Percentiles rank a stretch among this genome's conserved stretches.
These are phyloP conservation scores for Vultur gryphus DNA, from an alignment of 2,797 vertebrate species.

Conservation along the genomic window DNA sequence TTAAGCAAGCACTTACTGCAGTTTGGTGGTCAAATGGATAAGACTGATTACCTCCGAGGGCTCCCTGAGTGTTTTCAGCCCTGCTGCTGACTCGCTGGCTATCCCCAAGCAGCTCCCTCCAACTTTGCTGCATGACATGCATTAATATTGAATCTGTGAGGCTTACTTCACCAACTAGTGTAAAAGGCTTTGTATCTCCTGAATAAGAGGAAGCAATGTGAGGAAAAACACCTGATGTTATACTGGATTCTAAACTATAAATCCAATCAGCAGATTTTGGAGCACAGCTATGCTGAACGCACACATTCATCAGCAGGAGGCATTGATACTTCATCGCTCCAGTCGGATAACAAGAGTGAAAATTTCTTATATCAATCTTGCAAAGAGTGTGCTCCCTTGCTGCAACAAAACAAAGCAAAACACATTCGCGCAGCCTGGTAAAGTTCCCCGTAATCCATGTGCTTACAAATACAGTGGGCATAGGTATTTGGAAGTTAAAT, in stretches of 20 bases:
- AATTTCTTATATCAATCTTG: not conserved
- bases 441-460: not conserved
- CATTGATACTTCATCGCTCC: not conserved
- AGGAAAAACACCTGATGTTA: not conserved
- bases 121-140: not conserved
- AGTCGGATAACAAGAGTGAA: not conserved
- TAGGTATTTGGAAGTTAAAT: not conserved
- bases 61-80: not conserved
- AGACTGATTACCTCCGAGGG: not conserved
- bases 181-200: not conserved
- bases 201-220: not conserved
- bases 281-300: not conserved
- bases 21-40: conserved; percentile 25
- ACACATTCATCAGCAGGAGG: not conserved
- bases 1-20: conserved; percentile 25
- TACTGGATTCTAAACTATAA: not conserved
- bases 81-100: not conserved
- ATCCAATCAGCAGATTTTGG: not conserved
- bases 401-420: not conserved
- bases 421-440: not conserved
- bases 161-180: not conserved
- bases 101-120: not conserved
- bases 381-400: not conserved
- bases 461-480: not conserved
- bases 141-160: not conserved